Evolutionary conservation across 2,113 vertebrate species (phyloP), one percentile per base, ranked within the genome.

Genomic region (Electrona antarctica): DNA sequence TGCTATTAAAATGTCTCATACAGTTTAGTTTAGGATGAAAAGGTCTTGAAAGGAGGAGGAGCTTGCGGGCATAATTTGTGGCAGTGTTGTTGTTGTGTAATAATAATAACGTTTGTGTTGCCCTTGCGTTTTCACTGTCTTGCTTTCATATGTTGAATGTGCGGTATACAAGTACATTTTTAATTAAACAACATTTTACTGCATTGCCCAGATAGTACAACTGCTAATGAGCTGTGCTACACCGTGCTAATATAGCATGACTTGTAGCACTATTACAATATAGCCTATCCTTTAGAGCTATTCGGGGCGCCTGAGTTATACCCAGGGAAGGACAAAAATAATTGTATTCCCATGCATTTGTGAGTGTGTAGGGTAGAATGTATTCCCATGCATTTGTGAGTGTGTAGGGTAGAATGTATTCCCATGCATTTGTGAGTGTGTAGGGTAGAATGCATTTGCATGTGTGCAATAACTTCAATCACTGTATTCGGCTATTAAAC

Each of bases 41-140:
- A 69, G 47, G 56, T 75, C 8, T n/a, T 60, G 76, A 77, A 76
- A 81, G 80, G 7, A 79, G 68, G 49, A 67, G 0, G 51, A 14
- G 71, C 66, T 65, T 1, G 1, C 0, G 60, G 75, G 14, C 64
- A 52, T 60, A 74, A 73, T 51, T 3, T 62, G 66, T 50, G 3
- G 7, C 48, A 56, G 57, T 0, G 11, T 56, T 51, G 11, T 56
- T 51, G 21, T 54, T 55, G 79, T 41, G 52, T 29, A 56, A 75
- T 67, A 8, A 52, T 60, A n/a, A 52, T 60, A n/a, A n/a, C 8
- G 8, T 60, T 68, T 4, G 21, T 54, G 12, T 54, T 13, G 10
- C 3, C 67, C 71, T 8, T 7, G 11, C 61, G 58, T 71, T 71
- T 41, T 62, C 71, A 56, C 57, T 4, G 49, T 1, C n/a, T 48